Evolutionary conservation across 2,888 invertebrate species (phyloP), one percentile per base, ranked within the genome.

Genomic region (Lomographa bimaculata): DNA sequence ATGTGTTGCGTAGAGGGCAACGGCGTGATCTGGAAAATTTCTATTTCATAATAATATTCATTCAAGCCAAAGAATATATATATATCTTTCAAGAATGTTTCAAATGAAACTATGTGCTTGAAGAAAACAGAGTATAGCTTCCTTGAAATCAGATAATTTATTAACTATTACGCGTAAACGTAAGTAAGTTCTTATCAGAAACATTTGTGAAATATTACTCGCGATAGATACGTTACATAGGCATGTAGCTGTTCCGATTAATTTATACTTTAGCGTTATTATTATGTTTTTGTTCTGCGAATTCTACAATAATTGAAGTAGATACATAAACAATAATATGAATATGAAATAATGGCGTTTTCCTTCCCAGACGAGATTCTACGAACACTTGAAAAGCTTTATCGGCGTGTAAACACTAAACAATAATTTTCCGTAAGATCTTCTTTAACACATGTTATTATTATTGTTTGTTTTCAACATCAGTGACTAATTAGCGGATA

Each of bases 1-100:
- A 60, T 58, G 56, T 63, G 64, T 62, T 64, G 64, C 67, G 60
- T 58, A 66, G 56, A 60, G 56, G 56, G 57, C 49, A 55, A 42
- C 57, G 14, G 12, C 60, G 60, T 52, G 48, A 56, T 58, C 54
- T 58, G 61, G 61, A 49, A 57, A 60, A 54, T 62, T 39, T 62
- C 57, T 56, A 47, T 34, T 58, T 55, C 50, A 54, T 50, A 55
- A 60, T 59, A 32, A 34, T 27, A 21, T 44, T 49, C 41, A 47
- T 40, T 50, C 40, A 39, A 14, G 24, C 10, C 7, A 7, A 14
- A 2, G 7, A 7, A n/a, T 2, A n/a, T 7, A 4, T 7, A 7
- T 7, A 3, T 14, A 14, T 14, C 2, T 14, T 14, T 14, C 2
- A 14, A 3, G 14, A 14, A 14, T 3, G 25, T 41, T 25, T 41